Base-by-base conservation (phyloP, 2,888 invertebrate species). In the Platycheirus albimanus region DNA sequence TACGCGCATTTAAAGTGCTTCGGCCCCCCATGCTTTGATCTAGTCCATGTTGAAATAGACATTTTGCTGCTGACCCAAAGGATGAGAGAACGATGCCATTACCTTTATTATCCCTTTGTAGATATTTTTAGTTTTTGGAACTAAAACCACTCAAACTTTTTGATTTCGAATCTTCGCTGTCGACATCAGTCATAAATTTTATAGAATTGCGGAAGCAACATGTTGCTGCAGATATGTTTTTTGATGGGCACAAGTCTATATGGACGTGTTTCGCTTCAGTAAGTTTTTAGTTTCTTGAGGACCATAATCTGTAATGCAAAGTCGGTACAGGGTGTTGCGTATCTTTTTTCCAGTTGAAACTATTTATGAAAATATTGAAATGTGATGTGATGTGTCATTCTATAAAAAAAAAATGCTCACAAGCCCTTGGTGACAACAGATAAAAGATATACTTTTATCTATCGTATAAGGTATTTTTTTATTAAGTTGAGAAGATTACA, bases 131-230 rank as follows among this genome's bases (percentile, higher is more conserved):
- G 30, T 54, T 4, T 1, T 33, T 17, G 1, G 17, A 19, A 17
- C n/a, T 45, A 17, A n/a, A n/a, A 43, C 56, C 66, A 41, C 43
- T 45, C 17, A 28, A 52, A 38, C 64, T 81, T 80, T 81, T 64
- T n/a, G n/a, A 71, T 81, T 76, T 76, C 54, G 61, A 61, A n/a
- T n/a, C 66, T 64, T 58, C 24, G 52, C 20, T n/a, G n/a, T n/a
- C n/a, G n/a, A n/a, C n/a, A 56, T 61, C 75, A 72, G 30, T 33
- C 8, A 33, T 33, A 67, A 81, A 67, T 71, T 76, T 67, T 63
- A 13, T 28, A 10, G 49, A 71, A 76, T 72, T 72, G 71, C 81
- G 81, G 81, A 81, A 81, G 77, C 77, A 81, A 72, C 81, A 81
- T 72, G 71, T 72, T 81, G 81, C 77, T 33, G 30, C 24, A 33